Conservation (phyloP, 1,140 invertebrate genomes). For the Leptopilina clavipes region DNA sequence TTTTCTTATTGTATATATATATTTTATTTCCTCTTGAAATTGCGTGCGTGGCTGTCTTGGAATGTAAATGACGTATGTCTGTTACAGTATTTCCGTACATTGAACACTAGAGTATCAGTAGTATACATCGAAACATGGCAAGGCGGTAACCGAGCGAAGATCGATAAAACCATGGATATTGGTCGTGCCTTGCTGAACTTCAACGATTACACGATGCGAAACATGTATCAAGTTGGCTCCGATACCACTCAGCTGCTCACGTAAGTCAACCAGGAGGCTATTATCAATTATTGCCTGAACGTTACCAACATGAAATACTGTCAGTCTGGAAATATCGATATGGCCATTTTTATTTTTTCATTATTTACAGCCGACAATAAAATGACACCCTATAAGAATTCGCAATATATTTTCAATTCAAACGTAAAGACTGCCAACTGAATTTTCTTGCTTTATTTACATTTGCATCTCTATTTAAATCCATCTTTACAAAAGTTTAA, state of each 20-base stretch:
- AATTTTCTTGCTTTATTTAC: too few species aligned
- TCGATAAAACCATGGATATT: constrained; percentile 89
- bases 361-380: too few species aligned
- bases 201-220: constrained; percentile 90
- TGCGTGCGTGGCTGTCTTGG: constrained; percentile 20
- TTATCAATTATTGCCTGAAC: constrained; percentile 44
- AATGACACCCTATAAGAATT: too few species aligned
- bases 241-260: constrained; percentile 94
- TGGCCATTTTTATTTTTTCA: too few species aligned
- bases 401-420: too few species aligned
- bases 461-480: too few species aligned
- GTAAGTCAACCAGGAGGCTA: constrained; percentile 77
- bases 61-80: constrained; percentile 33
- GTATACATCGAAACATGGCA: constrained; percentile 98
- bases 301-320: background rate
- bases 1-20: background rate
- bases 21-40: background rate
- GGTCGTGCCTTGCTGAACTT: constrained; percentile 90
- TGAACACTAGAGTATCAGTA: constrained; percentile 94
- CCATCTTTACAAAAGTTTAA: too few species aligned
- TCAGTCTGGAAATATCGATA: too few species aligned
- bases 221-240: constrained; percentile 87
- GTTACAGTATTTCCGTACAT: constrained; percentile 91
- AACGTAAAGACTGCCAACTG: too few species aligned
- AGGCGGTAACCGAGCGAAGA: constrained; percentile 87